A percentile compares a stretch with the other conserved stretches of the same genome.
phyloP scores from a whole-genome alignment of 2,113 vertebrate genomes.

The Lonchura striata region DNA sequence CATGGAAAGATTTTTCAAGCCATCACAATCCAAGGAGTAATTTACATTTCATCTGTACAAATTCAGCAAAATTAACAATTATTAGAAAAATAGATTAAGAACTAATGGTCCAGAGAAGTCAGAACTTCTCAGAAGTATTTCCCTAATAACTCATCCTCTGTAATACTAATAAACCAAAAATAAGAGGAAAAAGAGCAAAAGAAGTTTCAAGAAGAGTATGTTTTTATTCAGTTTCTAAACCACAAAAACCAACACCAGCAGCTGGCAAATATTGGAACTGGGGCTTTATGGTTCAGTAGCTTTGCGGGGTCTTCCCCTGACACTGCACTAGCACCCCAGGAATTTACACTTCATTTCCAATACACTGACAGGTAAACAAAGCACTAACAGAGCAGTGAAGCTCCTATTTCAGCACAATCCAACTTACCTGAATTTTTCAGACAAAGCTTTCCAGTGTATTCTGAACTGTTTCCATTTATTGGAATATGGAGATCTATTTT shows the following conservation, averaged over 20 bases:
- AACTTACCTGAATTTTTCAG: not conserved
- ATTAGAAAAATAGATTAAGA: not conserved
- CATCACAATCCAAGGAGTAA: not conserved
- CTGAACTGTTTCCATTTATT: not conserved
- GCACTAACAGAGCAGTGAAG: not conserved
- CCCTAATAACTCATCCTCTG: not conserved
- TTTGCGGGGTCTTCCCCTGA: not conserved
- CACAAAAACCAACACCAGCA: not conserved
- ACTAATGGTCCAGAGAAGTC: not conserved
- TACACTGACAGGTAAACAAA: not conserved
- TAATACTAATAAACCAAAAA: not conserved
- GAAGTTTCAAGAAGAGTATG: not conserved
- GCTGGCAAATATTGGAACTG: fast-evolving
- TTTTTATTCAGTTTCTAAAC: not conserved
- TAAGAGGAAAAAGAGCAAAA: not conserved
- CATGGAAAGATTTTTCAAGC: not conserved
- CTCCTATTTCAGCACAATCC: not conserved
- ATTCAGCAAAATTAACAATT: not conserved
- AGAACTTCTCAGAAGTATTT: not conserved
- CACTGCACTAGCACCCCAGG: not conserved
- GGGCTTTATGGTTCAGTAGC: not conserved
- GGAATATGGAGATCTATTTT: not conserved
- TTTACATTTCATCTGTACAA: not conserved
- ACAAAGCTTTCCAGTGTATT: not conserved
- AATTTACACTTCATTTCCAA: not conserved